phyloP scores from a whole-genome alignment of 1,140 invertebrate genomes.

The Coelopa frigida region DNA sequence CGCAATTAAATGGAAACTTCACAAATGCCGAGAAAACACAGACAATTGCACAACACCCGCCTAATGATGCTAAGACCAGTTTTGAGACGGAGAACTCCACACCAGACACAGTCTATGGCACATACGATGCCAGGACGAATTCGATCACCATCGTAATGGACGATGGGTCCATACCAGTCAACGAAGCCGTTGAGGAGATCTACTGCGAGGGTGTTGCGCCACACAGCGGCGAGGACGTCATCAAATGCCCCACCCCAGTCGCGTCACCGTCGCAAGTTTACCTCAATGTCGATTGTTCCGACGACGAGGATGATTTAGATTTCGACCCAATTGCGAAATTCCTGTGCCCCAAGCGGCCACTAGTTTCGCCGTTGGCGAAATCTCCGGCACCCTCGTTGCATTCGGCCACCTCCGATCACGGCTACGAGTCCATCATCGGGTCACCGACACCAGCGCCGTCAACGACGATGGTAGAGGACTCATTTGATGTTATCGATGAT shows the following conservation, averaged over 20 bases:
- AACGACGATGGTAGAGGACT: no score
- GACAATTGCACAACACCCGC: no score
- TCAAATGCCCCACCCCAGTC: slow-evolving; percentile 42
- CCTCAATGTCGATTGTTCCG: slow-evolving; percentile 45
- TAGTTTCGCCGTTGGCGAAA: slow-evolving; percentile 33
- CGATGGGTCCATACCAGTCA: slow-evolving; percentile 51
- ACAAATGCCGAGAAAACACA: no score
- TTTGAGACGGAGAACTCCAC: no score
- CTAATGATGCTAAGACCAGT: no score
- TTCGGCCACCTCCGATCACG: slow-evolving; percentile 48
- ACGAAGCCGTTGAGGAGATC: slow-evolving; percentile 47
- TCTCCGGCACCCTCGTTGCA: slow-evolving; percentile 34
- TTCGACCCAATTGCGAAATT: slow-evolving; percentile 42
- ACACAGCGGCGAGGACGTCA: slow-evolving; percentile 21
- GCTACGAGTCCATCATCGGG: slow-evolving; percentile 51
- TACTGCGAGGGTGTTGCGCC: slow-evolving; percentile 34
- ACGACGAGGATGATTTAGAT: slow-evolving; percentile 45
- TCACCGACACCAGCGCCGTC: slow-evolving; percentile 38
- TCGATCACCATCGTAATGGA: slow-evolving; percentile 64
- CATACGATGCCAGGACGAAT: slow-evolving; percentile 62
- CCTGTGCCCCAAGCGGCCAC: slow-evolving; percentile 32
- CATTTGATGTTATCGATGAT: slow-evolving; percentile 25
- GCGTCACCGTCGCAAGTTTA: slow-evolving; percentile 40
- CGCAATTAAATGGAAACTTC: slow-evolving; percentile 28
- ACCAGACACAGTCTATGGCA: slow-evolving; percentile 58